These are phyloP conservation scores for Chloroceryle aenea DNA, from an alignment of 2,113 vertebrate species.

Conservation along the genomic window DNA sequence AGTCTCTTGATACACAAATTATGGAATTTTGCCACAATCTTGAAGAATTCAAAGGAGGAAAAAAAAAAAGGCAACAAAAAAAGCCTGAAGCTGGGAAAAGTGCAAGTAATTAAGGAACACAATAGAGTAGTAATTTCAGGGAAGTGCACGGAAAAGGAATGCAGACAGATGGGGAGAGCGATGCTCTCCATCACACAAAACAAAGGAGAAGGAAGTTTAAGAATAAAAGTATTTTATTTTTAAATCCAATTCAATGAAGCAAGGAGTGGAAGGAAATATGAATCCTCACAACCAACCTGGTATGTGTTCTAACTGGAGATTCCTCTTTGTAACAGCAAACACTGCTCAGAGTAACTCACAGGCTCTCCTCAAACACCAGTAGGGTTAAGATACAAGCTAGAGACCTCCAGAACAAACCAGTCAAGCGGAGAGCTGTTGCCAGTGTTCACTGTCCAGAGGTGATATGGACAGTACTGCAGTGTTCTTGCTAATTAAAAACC, in stretches of 20 bases:
- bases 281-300: not conserved
- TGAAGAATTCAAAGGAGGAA: not conserved
- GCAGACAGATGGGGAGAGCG: not conserved
- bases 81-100: not conserved
- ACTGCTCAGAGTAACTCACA: rapidly evolving
- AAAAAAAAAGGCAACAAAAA: not conserved
- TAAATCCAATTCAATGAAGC: not conserved
- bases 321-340: not conserved
- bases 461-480: not conserved
- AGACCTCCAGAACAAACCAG: not conserved
- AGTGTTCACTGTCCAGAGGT: not conserved
- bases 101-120: not conserved
- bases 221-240: conserved; percentile 21
- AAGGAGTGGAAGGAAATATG: not conserved
- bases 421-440: not conserved
- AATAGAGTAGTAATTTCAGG: conserved; percentile 3
- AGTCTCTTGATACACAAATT: not conserved
- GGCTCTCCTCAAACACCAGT: not conserved
- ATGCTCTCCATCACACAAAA: not conserved
- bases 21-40: not conserved
- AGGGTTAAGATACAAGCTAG: not conserved
- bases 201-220: conserved; percentile 16
- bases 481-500: not conserved
- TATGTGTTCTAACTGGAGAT: not conserved
- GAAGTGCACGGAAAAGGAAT: not conserved